Base-by-base conservation (phyloP, 2,113 vertebrate species). In the Lontra canadensis region DNA sequence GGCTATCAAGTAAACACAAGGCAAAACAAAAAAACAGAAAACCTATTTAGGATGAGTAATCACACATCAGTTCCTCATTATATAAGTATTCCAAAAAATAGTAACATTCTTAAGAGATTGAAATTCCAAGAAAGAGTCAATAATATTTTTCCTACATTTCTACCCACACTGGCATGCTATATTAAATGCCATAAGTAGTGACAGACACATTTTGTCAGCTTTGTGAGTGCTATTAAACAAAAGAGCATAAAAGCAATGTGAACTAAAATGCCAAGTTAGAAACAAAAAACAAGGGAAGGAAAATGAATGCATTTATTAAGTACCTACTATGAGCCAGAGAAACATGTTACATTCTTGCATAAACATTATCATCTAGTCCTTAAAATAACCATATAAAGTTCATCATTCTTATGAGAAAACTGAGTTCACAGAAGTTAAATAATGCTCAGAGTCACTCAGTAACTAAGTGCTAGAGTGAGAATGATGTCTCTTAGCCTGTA, bases 191-290 rank as follows among this genome's bases (percentile, higher is more conserved):
- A 95, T 39, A 74, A 94, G 83, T 15, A 82, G 39, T 25, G 61
- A 89, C 29, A 61, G 55, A 81, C 52, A 91, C 18, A 88, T 90
- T 96, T 57, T 88, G 49, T 88, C 73, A 96, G 88, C 6, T 86
- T 69, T 89, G 42, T 95, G 67, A 97, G 83, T 80, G 23, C n/a
- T 65, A 92, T 73, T 91, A 92, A 96, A 88, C 42, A 79, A 96
- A 65, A 95, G 25, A 47, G 15, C 44, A 71, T 39, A 89, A 76
- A 90, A 79, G 13, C 42, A 94, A 90, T 88, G 92, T 90, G 85
- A 94, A 96, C 65, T 71, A 88, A 93, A 97, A 95, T 86, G 44
- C 1, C 76, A 96, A 55, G 21, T 91, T 49, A 92, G 63, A 59
- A 34, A 36, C 57, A 61, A 78, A 34, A 57, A 42, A 67, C 36